Evolutionary conservation across 30 jellyfish, hydroid and myxozoan genomes (phyloP).

Genomic region (Morbakka virulenta): DNA sequence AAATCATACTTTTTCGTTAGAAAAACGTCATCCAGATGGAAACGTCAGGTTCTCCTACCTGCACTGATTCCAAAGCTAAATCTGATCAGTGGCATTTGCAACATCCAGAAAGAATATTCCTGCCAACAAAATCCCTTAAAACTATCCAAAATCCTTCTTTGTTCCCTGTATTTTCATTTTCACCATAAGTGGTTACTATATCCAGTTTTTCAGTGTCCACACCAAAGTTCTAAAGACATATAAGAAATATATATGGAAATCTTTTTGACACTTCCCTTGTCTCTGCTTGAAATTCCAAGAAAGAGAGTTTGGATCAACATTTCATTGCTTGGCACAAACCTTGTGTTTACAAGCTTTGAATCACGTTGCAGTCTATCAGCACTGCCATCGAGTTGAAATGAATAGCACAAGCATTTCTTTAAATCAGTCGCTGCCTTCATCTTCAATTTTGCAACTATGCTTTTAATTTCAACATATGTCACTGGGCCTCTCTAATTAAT

Average conservation of each 20-base stretch:
- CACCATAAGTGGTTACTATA: slow-evolving; percentile 33
- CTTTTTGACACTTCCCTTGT: slow-evolving; percentile 44
- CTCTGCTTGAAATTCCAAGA: slow-evolving; percentile 53
- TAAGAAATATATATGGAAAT: slow-evolving; percentile 4
- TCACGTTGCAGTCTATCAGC: slow-evolving; percentile 29
- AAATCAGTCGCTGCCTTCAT: slow-evolving; percentile 1
- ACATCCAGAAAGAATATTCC: slow-evolving; percentile 17
- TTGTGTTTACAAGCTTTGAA: slow-evolving; percentile 32
- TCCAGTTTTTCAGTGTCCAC: not conserved
- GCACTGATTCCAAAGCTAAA: slow-evolving; percentile 51
- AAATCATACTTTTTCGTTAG: too few relatives aligned
- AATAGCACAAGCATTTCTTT: slow-evolving; percentile 26
- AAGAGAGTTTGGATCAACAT: slow-evolving; percentile 30
- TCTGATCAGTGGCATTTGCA: slow-evolving; percentile 26
- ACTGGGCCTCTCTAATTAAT: slow-evolving; percentile 46
- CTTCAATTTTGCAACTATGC: slow-evolving; percentile 11
- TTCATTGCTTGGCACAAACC: slow-evolving; percentile 38
- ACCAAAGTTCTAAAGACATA: slow-evolving; percentile 14
- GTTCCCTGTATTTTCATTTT: slow-evolving; percentile 26
- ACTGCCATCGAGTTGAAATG: slow-evolving; percentile 30
- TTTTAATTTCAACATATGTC: slow-evolving; percentile 25
- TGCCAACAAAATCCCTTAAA: slow-evolving; percentile 9
- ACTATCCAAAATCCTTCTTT: slow-evolving; percentile 12
- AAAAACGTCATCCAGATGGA: too few relatives aligned
- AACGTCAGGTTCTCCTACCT: slow-evolving; percentile 34